Percentiles rank a stretch among this genome's conserved stretches.
These are phyloP conservation scores for Spodoptera picta DNA, from an alignment of 2,888 invertebrate genomes.

Conservation along the genomic window DNA sequence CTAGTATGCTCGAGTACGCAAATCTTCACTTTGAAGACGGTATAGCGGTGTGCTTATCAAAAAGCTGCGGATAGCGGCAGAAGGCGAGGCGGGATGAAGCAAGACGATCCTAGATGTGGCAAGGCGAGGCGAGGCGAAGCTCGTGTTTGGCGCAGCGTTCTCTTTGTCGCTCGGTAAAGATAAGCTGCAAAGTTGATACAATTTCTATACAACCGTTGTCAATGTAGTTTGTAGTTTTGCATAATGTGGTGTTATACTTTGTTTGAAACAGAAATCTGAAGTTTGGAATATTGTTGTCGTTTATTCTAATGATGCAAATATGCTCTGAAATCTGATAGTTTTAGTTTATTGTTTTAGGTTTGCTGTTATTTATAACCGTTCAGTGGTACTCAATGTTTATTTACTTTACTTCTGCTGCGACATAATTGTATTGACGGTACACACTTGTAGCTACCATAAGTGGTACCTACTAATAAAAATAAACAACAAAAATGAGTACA, in stretches of 20 bases:
- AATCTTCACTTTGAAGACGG: conserved; percentile 50
- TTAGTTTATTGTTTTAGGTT: background rate
- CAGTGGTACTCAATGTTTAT: too few relatives aligned
- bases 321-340: background rate
- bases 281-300: conserved; percentile 19
- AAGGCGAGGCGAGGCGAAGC: conserved; percentile 3
- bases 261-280: conserved; percentile 14
- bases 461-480: too few relatives aligned
- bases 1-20: conserved; percentile 41
- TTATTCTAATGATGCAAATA: conserved; percentile 7
- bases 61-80: conserved; percentile 47
- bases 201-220: conserved; percentile 43
- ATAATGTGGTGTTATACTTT: conserved; percentile 34
- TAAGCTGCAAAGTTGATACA: conserved; percentile 49
- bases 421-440: too few relatives aligned
- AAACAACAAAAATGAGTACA: too few relatives aligned
- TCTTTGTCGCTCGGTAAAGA: conserved; percentile 51
- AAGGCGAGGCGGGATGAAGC: conserved; percentile 31
- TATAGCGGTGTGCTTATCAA: conserved; percentile 51
- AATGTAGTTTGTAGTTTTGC: conserved; percentile 42
- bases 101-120: conserved; percentile 20
- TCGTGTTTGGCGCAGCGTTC: conserved; percentile 37
- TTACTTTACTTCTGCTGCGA: too few relatives aligned
- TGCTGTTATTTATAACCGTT: background rate
- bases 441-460: too few relatives aligned